These are phyloP conservation scores for Nannobrachium achirus DNA, from an alignment of 2,113 vertebrate species.

Conservation along the genomic window DNA sequence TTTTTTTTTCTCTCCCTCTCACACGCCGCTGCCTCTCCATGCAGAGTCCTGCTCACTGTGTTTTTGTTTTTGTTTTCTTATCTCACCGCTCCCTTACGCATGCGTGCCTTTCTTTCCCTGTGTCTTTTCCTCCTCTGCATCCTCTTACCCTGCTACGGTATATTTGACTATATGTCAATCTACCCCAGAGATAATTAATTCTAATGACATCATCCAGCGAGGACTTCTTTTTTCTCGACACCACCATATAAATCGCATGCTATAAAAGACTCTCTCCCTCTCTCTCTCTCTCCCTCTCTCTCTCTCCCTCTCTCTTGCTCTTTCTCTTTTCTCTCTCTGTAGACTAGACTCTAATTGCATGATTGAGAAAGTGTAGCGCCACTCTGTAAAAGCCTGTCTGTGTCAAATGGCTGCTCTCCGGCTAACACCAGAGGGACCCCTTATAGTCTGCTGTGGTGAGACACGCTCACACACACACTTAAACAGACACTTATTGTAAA, in stretches of 20 bases:
- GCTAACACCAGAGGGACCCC: slow-evolving; percentile 74
- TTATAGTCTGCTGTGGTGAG: slow-evolving; percentile 62
- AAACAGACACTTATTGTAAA: slow-evolving; percentile 79
- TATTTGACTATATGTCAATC: slow-evolving; percentile 41
- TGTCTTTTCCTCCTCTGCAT: neutral
- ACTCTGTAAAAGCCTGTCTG: slow-evolving; percentile 75
- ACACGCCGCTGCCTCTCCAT: slow-evolving; percentile 7
- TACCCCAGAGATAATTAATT: slow-evolving; percentile 78
- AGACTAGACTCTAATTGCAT: slow-evolving; percentile 73
- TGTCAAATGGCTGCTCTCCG: slow-evolving; percentile 72
- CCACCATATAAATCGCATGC: slow-evolving; percentile 68
- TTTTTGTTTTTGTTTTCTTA: neutral
- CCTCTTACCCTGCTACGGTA: neutral
- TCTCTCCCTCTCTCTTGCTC: slow-evolving; percentile 11
- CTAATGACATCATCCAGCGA: slow-evolving; percentile 79
- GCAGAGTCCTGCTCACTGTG: slow-evolving; percentile 42
- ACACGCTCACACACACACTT: slow-evolving; percentile 42
- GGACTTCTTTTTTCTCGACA: slow-evolving; percentile 67
- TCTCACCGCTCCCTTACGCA: neutral
- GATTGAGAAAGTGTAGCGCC: slow-evolving; percentile 79
- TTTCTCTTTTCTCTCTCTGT: slow-evolving; percentile 38
- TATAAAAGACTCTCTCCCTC: slow-evolving; percentile 48
- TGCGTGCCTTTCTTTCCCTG: neutral
- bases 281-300: slow-evolving; percentile 37
- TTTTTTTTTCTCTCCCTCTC: slow-evolving; percentile 35